A percentile compares a stretch with the other conserved stretches of the same genome.
phyloP scores from a whole-genome alignment of 2,113 vertebrate genomes.

The Neolamprologus falcicula region DNA sequence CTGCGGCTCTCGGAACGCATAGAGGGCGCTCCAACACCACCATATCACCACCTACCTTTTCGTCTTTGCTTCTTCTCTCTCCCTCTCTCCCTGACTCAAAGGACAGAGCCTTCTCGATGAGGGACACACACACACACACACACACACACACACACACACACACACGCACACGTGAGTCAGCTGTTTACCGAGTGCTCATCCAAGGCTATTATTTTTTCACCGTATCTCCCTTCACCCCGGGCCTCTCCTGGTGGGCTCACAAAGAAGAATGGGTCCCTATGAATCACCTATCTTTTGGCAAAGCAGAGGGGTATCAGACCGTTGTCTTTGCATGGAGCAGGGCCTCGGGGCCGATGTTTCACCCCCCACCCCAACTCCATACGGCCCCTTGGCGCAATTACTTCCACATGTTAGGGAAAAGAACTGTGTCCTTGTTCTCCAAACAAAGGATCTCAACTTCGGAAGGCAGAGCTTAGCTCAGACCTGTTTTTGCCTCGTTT shows the following conservation, averaged over 20 bases:
- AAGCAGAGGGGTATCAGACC: slow-evolving; percentile 23
- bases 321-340: slow-evolving; percentile 8
- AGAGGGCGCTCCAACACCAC: slow-evolving; percentile 76
- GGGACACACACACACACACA: not conserved
- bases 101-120: too few species aligned
- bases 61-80: not conserved
- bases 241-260: not conserved
- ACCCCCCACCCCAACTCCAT: slow-evolving; percentile 14
- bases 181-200: not conserved
- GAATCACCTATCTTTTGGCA: slow-evolving; percentile 32
- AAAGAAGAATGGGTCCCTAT: slow-evolving; percentile 35
- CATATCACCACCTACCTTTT: not conserved
- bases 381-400: slow-evolving; percentile 76
- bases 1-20: not conserved
- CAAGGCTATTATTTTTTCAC: not conserved
- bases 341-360: slow-evolving; percentile 33
- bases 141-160: not conserved
- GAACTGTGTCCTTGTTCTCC: slow-evolving; percentile 83
- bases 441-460: slow-evolving; percentile 68
- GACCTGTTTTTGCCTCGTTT: slow-evolving; percentile 29
- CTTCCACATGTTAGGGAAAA: slow-evolving; percentile 92
- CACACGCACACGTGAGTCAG: slow-evolving; percentile 9
- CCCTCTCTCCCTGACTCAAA: not conserved
- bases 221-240: not conserved
- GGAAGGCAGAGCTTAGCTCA: not conserved